phyloP scores from a whole-genome alignment of 1,140 invertebrate species.

The Aphidius ervi region DNA sequence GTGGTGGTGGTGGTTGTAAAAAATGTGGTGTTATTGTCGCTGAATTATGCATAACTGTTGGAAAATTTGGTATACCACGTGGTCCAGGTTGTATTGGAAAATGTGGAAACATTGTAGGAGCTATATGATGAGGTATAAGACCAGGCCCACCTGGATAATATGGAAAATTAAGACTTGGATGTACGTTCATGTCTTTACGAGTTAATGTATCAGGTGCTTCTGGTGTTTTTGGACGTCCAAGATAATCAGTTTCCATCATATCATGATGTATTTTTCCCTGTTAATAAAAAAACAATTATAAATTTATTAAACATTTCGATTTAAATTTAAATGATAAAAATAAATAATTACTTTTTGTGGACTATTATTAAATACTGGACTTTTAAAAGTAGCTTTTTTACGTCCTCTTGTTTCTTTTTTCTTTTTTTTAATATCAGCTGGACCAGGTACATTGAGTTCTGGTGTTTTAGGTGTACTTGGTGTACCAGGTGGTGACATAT shows the following conservation, averaged over 20 bases:
- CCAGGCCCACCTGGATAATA: conserved; percentile 62
- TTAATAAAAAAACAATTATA: not conserved
- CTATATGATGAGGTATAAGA: conserved; percentile 54
- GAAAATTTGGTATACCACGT: conserved; percentile 23
- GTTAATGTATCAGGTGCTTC: conserved; percentile 54
- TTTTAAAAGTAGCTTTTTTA: conserved; percentile 59
- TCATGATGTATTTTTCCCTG: conserved; percentile 26
- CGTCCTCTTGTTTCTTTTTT: conserved; percentile 63
- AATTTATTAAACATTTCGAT: conserved; percentile 6
- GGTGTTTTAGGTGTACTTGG: conserved; percentile 59
- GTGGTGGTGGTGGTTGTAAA: conserved; percentile 45
- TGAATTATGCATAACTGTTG: conserved; percentile 46
- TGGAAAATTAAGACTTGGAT: conserved; percentile 54
- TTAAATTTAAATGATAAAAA: not conserved
- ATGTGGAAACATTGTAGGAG: conserved; percentile 31
- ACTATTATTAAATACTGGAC: conserved; percentile 34
- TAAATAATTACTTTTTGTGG: conserved; percentile 41
- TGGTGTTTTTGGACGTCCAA: conserved; percentile 63
- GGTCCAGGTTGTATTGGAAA: conserved; percentile 44
- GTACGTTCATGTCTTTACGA: conserved; percentile 54
- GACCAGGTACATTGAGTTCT: conserved; percentile 48
- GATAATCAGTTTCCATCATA: conserved; percentile 36
- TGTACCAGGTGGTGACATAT: conserved; percentile 57
- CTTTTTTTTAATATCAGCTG: conserved; percentile 48
- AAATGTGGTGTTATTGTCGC: conserved; percentile 29